phyloP scores from a whole-genome alignment of 2,888 invertebrate genomes.

The Syrista parreyssii region DNA sequence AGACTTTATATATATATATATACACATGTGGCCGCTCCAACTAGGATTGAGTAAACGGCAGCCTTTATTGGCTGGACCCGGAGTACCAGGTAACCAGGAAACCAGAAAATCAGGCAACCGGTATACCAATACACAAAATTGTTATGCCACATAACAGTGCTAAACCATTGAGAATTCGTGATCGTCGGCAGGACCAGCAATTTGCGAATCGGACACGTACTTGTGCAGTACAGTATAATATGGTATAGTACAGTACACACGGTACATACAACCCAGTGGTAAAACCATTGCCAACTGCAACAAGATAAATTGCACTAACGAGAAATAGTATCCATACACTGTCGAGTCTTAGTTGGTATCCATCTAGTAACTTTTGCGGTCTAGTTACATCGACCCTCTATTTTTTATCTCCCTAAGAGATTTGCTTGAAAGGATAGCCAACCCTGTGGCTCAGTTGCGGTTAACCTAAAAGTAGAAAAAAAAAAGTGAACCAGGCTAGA shows the following conservation, averaged over 20 bases:
- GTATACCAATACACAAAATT: background rate
- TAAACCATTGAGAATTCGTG: background rate
- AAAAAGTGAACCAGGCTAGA: background rate
- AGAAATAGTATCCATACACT: background rate
- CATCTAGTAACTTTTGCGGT: background rate
- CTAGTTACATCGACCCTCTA: background rate
- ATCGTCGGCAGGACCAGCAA: background rate
- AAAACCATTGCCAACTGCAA: background rate
- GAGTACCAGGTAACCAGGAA: background rate
- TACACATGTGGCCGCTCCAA: constrained; percentile 10
- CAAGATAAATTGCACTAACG: background rate
- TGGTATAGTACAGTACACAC: background rate
- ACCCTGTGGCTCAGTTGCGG: background rate
- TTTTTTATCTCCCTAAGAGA: background rate
- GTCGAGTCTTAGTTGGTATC: background rate
- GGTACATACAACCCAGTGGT: background rate
- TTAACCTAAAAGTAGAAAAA: background rate
- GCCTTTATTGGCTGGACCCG: background rate
- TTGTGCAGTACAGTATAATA: background rate
- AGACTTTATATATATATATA: constrained; percentile 14
- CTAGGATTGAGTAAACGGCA: background rate
- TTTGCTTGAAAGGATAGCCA: background rate
- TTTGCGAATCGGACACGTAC: background rate
- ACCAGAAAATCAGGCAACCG: background rate
- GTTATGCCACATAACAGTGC: background rate